phyloP scores from a whole-genome alignment of 2,888 invertebrate species.

The Dendrolimus houi region DNA sequence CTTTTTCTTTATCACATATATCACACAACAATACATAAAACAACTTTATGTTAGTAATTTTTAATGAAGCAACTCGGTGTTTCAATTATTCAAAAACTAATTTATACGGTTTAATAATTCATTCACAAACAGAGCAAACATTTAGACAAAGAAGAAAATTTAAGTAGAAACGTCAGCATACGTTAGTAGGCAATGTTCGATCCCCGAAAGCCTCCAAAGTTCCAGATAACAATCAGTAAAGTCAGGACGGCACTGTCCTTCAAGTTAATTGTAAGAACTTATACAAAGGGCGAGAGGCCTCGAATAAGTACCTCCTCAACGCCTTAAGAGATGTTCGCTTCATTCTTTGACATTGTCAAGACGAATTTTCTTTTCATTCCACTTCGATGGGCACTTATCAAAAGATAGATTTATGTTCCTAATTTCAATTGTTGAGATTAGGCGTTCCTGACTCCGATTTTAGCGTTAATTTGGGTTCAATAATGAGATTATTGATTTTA shows the following conservation, averaged over 20 bases:
- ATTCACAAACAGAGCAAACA: background rate
- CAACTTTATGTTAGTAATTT: no score
- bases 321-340: constrained; percentile 23
- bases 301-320: constrained; percentile 30
- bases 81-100: no score
- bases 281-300: constrained; percentile 28
- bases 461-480: background rate
- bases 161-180: constrained; percentile 3
- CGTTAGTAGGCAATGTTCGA: constrained; percentile 27
- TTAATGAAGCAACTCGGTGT: no score
- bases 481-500: background rate
- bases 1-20: no score
- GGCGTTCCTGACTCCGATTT: constrained; percentile 11
- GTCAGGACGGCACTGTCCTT: constrained; percentile 28
- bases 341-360: constrained; percentile 25
- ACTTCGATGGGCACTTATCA: constrained; percentile 11
- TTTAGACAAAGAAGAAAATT: background rate
- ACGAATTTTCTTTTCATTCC: constrained; percentile 26
- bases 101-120: no score
- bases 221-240: constrained; percentile 35
- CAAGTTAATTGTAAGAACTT: constrained; percentile 41
- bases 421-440: constrained; percentile 23
- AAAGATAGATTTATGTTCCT: constrained; percentile 8
- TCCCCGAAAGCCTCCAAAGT: constrained; percentile 28
- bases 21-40: no score